Evolutionary conservation across 2,797 vertebrate genomes (phyloP).

Genomic region (Cichlasoma orientale): DNA sequence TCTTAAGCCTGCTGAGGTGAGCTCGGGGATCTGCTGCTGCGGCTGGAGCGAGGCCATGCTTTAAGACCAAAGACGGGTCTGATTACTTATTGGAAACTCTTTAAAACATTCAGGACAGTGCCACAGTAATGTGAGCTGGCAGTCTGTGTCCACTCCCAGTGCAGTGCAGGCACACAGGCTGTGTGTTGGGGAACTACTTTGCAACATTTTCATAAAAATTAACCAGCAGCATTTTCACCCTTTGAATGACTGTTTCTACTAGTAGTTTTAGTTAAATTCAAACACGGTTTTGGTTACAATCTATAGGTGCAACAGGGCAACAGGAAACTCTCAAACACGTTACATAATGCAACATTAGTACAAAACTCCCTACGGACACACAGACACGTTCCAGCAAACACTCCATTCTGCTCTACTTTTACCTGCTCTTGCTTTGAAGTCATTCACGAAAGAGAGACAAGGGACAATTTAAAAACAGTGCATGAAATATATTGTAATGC

Average conservation of each 20-base stretch:
- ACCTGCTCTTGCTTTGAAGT: conserved; percentile 81
- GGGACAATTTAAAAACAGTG: conserved; percentile 44
- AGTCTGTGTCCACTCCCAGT: conserved; percentile 15
- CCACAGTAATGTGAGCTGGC: conserved; percentile 63
- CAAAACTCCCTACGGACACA: conserved; percentile 48
- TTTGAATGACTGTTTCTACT: not conserved
- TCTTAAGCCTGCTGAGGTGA: conserved; percentile 30
- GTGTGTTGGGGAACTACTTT: not conserved
- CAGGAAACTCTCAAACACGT: conserved; percentile 33
- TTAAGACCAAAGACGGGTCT: conserved; percentile 50
- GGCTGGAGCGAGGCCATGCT: conserved; percentile 6
- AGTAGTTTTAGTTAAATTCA: not conserved
- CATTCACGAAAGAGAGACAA: conserved; percentile 49
- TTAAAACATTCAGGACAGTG: conserved; percentile 80
- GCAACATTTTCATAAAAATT: not conserved
- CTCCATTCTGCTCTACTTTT: conserved; percentile 42
- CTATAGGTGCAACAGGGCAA: not conserved
- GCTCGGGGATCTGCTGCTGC: conserved; percentile 15
- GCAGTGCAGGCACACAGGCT: not conserved
- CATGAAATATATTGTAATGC: not conserved
- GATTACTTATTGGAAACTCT: conserved; percentile 78
- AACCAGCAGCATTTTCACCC: not conserved
- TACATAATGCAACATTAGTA: conserved; percentile 27
- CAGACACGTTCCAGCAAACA: conserved; percentile 51
- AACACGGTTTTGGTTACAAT: conserved; percentile 9